Evolutionary conservation across 2,797 vertebrate species (phyloP), one percentile per base, ranked within the genome.

Genomic region (Dryobates pubescens): DNA sequence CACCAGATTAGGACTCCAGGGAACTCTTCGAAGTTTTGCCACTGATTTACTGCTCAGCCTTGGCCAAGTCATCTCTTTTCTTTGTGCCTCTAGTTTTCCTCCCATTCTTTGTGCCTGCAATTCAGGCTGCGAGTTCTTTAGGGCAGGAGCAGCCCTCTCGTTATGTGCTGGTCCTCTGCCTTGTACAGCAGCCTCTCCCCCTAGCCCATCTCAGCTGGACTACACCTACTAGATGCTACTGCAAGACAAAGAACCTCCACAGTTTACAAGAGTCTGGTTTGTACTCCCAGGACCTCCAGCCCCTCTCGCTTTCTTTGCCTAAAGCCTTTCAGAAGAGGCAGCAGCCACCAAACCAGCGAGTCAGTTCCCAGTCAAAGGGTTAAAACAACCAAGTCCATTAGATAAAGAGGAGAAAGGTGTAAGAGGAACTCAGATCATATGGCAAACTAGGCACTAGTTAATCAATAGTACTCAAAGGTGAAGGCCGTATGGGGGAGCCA

Each of bases 401-500:
- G 94, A 62, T 76, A 93, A 81, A 93, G 85, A 82, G 82, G 74
- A 92, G 82, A 95, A 95, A 96, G 92, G 91, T 91, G 69, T 91
- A 95, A 94, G 92, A 93, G 75, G 74, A 91, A 70, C 78, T 83
- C 79, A 7, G 92, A 93, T 96, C 85, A 58, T 94, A 95, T 82
- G 78, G 95, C 81, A 95, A 84, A 89, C 85, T 89, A 94, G 92
- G 92, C 90, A 95, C 85, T 93, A 95, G 89, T 88, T 96, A 96
- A 97, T 97, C 96, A 96, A 91, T 96, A 96, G 69, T 89, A 95
- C 56, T 92, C 95, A 97, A 95, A 96, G 96, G 96, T 97, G 96
- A 97, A 97, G 96, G 96, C 93, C 96, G 57, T 74, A 79, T 24
- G 53, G 83, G 88, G 82, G 63, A 97, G 96, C 88, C 94, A 95